phyloP scores from a whole-genome alignment of 1,140 invertebrate species.

The Caenorhabditis remanei region DNA sequence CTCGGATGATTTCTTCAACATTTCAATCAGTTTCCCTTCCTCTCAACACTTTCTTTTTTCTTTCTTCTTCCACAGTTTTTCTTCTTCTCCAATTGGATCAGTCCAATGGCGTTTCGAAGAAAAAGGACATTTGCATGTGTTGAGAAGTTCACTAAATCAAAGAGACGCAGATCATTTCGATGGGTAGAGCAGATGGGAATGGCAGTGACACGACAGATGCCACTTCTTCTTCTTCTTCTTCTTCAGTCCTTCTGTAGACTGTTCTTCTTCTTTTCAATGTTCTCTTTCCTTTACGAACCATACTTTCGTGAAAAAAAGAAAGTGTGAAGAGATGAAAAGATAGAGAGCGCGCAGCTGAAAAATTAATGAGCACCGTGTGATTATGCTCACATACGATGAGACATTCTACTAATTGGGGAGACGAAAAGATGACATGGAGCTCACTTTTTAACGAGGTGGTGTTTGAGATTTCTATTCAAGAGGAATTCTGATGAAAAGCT shows the following conservation, averaged over 20 bases:
- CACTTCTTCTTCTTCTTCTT: background rate
- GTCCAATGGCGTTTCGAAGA: background rate
- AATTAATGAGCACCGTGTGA: constrained; percentile 42
- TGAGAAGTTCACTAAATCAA: background rate
- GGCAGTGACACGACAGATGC: constrained; percentile 31
- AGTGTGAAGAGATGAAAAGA: background rate
- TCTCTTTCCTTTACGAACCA: background rate
- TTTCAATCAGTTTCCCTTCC: background rate
- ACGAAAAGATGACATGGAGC: background rate
- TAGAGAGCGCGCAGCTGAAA: background rate
- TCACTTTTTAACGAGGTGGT: background rate
- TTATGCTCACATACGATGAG: background rate
- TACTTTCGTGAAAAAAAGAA: background rate
- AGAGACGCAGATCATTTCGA: constrained; percentile 44
- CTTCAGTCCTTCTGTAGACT: background rate
- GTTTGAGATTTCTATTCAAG: background rate
- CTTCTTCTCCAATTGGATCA: constrained; percentile 30
- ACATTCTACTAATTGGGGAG: constrained; percentile 15
- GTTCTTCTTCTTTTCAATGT: background rate
- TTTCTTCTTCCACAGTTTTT: background rate
- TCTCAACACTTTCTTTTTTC: background rate
- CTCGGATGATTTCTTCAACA: background rate
- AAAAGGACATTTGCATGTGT: constrained; percentile 39
- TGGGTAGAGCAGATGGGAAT: constrained; percentile 34
- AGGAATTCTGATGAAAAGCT: background rate